Conservation (phyloP, 2,797 vertebrate species). For the Phoxinus dragarum region DNA sequence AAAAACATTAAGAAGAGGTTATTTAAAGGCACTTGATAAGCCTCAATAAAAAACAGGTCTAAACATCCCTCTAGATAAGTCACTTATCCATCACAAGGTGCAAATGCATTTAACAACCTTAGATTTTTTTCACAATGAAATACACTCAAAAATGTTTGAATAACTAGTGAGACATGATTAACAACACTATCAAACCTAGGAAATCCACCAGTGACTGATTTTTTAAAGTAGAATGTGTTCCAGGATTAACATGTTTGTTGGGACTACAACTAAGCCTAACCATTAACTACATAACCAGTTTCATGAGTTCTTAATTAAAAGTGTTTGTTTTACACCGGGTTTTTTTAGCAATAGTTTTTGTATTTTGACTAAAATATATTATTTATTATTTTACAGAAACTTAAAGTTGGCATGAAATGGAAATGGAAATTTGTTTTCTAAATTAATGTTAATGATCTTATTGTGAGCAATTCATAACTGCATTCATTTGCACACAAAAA, state of each 20-base stretch:
- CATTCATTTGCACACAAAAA: too few species aligned
- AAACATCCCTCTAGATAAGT: slow-evolving; percentile 10
- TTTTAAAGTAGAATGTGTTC: neutral
- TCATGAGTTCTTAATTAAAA: neutral
- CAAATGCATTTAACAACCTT: neutral
- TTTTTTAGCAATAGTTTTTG: neutral
- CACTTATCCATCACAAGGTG: slow-evolving; percentile 15
- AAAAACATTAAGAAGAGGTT: neutral
- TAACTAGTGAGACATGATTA: neutral
- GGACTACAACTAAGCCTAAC: neutral
- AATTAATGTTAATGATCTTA: neutral
- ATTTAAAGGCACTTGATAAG: slow-evolving; percentile 23
- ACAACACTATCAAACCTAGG: neutral
- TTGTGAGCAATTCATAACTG: neutral
- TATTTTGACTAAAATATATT: neutral
- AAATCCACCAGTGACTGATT: neutral
- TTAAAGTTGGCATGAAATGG: neutral
- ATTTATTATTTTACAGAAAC: neutral
- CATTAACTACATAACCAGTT: neutral
- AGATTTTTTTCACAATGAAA: neutral
- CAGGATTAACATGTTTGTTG: neutral
- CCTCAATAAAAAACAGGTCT: slow-evolving; percentile 10
- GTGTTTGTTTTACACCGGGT: neutral
- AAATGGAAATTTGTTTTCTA: neutral
- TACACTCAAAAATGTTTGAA: slow-evolving; percentile 18